Conservation (phyloP, 2,888 invertebrate genomes). For the Pyralis farinalis region DNA sequence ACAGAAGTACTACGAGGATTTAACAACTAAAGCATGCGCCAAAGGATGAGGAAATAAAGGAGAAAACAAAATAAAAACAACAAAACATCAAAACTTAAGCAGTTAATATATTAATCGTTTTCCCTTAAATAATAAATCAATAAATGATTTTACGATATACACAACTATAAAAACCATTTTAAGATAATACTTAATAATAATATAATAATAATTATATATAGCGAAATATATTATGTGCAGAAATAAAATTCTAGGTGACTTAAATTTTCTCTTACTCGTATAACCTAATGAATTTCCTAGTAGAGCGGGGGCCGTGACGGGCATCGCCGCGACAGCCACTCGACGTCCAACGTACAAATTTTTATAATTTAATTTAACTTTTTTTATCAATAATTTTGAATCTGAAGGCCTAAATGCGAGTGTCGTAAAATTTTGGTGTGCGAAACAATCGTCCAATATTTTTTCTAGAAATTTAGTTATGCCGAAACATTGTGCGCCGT, state of each 20-base stretch:
- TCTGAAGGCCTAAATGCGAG: constrained; percentile 86
- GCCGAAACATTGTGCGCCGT: constrained; percentile 60
- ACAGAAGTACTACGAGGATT: constrained; percentile 45
- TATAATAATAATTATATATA: constrained; percentile 81
- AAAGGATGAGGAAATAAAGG: constrained; percentile 57
- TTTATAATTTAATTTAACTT: constrained; percentile 74
- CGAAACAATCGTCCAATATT: constrained; percentile 72
- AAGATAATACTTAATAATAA: constrained; percentile 81
- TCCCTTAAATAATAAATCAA: constrained; percentile 79
- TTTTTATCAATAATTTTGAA: constrained; percentile 82
- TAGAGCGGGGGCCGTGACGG: constrained; percentile 53
- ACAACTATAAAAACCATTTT: constrained; percentile 81
- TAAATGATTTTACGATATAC: constrained; percentile 81
- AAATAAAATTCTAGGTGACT: constrained; percentile 82
- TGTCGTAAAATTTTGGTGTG: constrained; percentile 84
- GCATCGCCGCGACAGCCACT: constrained; percentile 29
- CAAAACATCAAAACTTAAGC: constrained; percentile 78
- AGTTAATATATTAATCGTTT: constrained; percentile 81
- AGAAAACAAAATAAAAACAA: constrained; percentile 69
- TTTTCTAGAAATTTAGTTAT: constrained; percentile 46
- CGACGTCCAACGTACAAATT: constrained; percentile 73
- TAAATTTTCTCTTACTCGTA: constrained; percentile 79
- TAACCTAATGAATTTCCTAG: constrained; percentile 79
- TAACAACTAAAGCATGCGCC: constrained; percentile 47
- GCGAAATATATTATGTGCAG: constrained; percentile 81